Evolutionary conservation across 1,140 invertebrate genomes (phyloP).

Genomic region (Nasonia giraulti): DNA sequence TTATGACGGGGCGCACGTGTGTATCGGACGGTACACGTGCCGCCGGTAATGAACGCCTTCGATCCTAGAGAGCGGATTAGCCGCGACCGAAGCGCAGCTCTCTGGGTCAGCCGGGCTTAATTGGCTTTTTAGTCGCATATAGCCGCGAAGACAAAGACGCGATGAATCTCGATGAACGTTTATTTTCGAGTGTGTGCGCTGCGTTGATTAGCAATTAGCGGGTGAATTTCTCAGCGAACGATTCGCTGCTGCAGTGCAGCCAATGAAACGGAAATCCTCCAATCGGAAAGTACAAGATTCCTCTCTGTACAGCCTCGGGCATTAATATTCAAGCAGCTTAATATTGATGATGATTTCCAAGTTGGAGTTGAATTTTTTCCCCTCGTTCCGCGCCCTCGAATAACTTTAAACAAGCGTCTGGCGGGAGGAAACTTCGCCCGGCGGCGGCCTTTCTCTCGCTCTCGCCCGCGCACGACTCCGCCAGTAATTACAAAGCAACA

Average conservation of each 20-base stretch:
- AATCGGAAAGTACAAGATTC: neutral
- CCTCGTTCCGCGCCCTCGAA: neutral
- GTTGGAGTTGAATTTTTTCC: constrained; percentile 6
- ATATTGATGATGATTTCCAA: constrained; percentile 1
- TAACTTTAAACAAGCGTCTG: constrained; percentile 8
- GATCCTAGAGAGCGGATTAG: neutral
- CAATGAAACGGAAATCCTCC: neutral
- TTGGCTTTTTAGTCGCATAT: neutral
- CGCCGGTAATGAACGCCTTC: constrained; percentile 18
- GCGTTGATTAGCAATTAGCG: too few relatives aligned
- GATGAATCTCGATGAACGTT: neutral
- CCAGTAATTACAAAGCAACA: constrained; percentile 25
- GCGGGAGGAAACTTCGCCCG: neutral
- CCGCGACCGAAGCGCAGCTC: neutral
- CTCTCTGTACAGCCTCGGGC: neutral
- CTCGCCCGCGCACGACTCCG: neutral
- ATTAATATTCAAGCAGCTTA: neutral
- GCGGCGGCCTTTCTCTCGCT: too few relatives aligned
- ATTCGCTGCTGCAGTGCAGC: too few relatives aligned
- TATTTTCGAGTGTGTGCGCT: too few relatives aligned
- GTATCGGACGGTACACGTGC: neutral
- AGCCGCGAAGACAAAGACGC: neutral
- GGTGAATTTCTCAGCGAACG: too few relatives aligned
- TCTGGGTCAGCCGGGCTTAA: neutral
- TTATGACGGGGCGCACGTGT: constrained; percentile 8